Conservation (phyloP, 2,113 vertebrate genomes). For the Entomyzon cyanotis region DNA sequence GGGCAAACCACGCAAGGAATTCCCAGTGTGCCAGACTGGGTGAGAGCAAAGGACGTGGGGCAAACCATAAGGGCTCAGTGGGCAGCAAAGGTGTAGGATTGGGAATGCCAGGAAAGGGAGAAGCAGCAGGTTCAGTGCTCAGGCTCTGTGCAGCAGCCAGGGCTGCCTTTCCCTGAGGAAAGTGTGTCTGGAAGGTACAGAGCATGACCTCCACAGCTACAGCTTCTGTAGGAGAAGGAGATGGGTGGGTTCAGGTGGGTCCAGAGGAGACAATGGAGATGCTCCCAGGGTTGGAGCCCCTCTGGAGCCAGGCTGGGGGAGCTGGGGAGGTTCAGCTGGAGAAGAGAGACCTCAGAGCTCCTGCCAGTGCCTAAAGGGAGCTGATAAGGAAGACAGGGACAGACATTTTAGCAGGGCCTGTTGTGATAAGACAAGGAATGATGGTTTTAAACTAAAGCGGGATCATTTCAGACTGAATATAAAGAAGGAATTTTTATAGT, state of each 20-base stretch:
- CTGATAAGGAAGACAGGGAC: not conserved
- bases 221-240: not conserved
- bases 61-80: not conserved
- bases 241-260: not conserved
- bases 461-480: not conserved
- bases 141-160: not conserved
- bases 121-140: fast-evolving
- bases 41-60: fast-evolving
- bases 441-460: not conserved
- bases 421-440: fast-evolving
- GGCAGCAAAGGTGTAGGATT: fast-evolving
- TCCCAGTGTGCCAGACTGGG: fast-evolving
- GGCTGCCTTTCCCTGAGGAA: not conserved
- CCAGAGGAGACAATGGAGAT: fast-evolving
- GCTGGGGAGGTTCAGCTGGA: not conserved
- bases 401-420: not conserved
- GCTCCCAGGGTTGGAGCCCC: not conserved
- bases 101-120: not conserved
- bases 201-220: not conserved
- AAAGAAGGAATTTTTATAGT: not conserved
- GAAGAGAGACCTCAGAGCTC: not conserved
- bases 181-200: fast-evolving
- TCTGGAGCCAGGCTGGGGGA: not conserved
- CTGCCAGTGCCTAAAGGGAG: fast-evolving
- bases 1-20: not conserved